phyloP scores from a whole-genome alignment of 2,888 invertebrate genomes.

The Caenorhabditis imperialis region DNA sequence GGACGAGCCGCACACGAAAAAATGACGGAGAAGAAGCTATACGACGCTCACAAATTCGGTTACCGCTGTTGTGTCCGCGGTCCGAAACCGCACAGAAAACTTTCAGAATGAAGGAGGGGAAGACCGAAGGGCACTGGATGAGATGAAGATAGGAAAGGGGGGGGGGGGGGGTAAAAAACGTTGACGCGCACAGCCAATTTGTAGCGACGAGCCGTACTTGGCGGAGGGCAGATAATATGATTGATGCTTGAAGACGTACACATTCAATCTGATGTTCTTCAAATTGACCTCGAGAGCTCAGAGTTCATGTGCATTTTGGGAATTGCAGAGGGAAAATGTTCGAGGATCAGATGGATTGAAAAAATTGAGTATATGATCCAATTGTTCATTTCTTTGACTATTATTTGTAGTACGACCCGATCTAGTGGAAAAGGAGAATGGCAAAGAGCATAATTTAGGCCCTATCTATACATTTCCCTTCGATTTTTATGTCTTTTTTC shows the following conservation, averaged over 20 bases:
- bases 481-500: too few relatives aligned
- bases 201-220: not conserved
- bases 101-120: constrained; percentile 14
- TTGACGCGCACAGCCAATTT: constrained; percentile 11
- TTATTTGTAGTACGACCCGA: too few relatives aligned
- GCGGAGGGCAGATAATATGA: constrained; percentile 30
- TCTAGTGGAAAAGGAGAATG: too few relatives aligned
- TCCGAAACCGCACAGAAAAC: constrained; percentile 20
- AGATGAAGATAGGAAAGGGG: constrained; percentile 19
- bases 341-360: too few relatives aligned
- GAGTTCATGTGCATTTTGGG: too few relatives aligned
- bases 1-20: constrained; percentile 5
- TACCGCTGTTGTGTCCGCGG: constrained; percentile 33
- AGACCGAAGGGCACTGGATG: not conserved
- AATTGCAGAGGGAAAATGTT: too few relatives aligned
- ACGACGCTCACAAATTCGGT: constrained; percentile 41
- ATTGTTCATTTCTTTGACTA: too few relatives aligned
- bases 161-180: constrained; percentile 12
- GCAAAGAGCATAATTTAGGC: too few relatives aligned
- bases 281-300: constrained; percentile 11
- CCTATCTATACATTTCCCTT: too few relatives aligned
- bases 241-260: constrained; percentile 42
- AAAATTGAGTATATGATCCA: too few relatives aligned
- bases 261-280: constrained; percentile 31
- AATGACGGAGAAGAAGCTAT: constrained; percentile 31